Base-by-base conservation (phyloP, 2,113 vertebrate species). In the Gallinago undulata region DNA sequence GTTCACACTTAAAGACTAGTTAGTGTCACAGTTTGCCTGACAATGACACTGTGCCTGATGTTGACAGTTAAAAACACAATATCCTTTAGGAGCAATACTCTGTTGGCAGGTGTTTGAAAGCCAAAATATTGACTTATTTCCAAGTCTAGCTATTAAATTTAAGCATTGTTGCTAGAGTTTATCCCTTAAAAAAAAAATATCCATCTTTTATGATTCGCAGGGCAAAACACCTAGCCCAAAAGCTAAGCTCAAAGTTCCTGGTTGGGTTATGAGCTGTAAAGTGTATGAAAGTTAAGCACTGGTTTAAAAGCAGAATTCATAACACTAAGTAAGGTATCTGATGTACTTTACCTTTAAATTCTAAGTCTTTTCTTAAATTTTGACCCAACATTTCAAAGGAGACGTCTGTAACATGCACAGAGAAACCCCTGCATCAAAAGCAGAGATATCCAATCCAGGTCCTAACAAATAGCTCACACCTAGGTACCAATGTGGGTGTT, bases 21-120 rank as follows among this genome's bases (percentile, higher is more conserved):
- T 93, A 67, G 56, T 64, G 68, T 59, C 73, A 87, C 81, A 78
- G 63, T 89, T 93, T 96, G 73, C 25, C 74, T 97, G 84, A 39
- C 66, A 84, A 27, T 82, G 64, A 75, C 51, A 89, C 45, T 0
- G 0, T 60, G 27, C 39, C 27, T 86, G 55, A 89, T 84, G 33
- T 37, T 81, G 77, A 75, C 84, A 81, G 50, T 41, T 84, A 51
- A 89, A 96, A 90, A 86, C 60, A 56, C 23, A 76, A 62, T 50
- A 64, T n/a, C 47, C 41, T 47, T 12, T 24, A 70, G 37, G 82
- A 78, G 23, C 31, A 87, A 74, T 59, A 55, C 55, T 87, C 31
- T 78, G 22, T n/a, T 82, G 56, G 12, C 43, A 82, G 19, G 35
- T 41, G 43, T 30, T 75, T 60, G 81, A 72, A 89, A 85, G 13